Percentiles rank a stretch among this genome's conserved stretches.
Evolutionary conservation across 1,140 invertebrate species (phyloP).

Genomic region (Hylaeus volcanicus): DNA sequence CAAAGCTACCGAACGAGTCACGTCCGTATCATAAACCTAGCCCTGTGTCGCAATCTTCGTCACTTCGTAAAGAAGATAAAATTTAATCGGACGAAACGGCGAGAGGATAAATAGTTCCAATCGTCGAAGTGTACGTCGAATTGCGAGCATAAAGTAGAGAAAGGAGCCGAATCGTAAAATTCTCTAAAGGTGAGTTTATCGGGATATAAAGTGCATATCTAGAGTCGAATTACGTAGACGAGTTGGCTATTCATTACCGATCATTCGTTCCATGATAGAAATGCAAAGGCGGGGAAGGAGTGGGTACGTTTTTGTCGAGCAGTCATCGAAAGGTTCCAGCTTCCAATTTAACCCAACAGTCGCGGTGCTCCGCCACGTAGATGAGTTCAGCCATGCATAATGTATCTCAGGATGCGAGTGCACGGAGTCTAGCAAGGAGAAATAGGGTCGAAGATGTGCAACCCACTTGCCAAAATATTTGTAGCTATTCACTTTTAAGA

Average conservation of each 20-base stretch:
- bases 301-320: background rate
- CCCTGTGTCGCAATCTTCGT: too few species aligned
- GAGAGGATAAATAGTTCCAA: too few species aligned
- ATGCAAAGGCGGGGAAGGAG: background rate
- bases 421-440: background rate
- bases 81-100: too few species aligned
- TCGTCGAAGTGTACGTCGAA: background rate
- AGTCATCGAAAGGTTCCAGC: background rate
- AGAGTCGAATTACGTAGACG: background rate
- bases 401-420: background rate
- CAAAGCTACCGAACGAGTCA: too few species aligned
- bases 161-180: background rate
- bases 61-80: too few species aligned
- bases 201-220: background rate
- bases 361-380: background rate
- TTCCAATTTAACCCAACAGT: slow-evolving; percentile 3
- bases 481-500: slow-evolving; percentile 1
- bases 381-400: slow-evolving; percentile 15
- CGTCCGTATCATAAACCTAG: too few species aligned
- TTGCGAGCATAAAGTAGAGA: background rate
- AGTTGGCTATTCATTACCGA: slow-evolving; percentile 8
- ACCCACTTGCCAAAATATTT: slow-evolving; percentile 7
- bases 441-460: background rate
- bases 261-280: background rate
- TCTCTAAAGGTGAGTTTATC: background rate